Percentiles rank a stretch among this genome's conserved stretches.
These are phyloP conservation scores for Chlorocebus sabaeus DNA, from an alignment of 2,113 vertebrate species.

Conservation along the genomic window DNA sequence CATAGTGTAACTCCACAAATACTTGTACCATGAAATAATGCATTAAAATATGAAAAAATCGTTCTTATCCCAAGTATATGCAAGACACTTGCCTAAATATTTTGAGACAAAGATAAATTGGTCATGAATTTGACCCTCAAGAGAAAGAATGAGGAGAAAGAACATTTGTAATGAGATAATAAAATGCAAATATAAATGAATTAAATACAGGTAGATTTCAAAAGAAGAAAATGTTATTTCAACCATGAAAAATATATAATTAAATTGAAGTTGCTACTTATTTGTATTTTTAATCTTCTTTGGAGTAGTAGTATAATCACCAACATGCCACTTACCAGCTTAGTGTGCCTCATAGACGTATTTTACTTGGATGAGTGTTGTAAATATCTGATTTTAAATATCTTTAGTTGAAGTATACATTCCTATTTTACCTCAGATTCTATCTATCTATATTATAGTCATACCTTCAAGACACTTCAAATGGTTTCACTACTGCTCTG, in stretches of 20 bases:
- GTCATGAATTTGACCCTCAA: background rate
- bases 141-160: background rate
- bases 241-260: background rate
- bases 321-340: background rate
- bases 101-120: background rate
- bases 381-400: background rate
- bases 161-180: background rate
- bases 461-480: background rate
- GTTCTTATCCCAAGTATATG: background rate
- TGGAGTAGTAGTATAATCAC: background rate
- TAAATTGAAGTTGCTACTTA: background rate
- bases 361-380: background rate
- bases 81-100: background rate
- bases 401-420: background rate
- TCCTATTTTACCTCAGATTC: background rate
- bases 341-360: rapidly evolving
- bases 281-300: background rate
- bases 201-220: background rate
- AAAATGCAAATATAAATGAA: background rate
- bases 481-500: background rate
- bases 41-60: background rate
- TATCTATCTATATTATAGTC: background rate
- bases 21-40: background rate
- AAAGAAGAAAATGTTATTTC: background rate
- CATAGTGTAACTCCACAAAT: background rate